Percentiles rank a stretch among this genome's conserved stretches.
Conservation (phyloP, 2,113 vertebrate species). For the Clarias batrachus region DNA sequence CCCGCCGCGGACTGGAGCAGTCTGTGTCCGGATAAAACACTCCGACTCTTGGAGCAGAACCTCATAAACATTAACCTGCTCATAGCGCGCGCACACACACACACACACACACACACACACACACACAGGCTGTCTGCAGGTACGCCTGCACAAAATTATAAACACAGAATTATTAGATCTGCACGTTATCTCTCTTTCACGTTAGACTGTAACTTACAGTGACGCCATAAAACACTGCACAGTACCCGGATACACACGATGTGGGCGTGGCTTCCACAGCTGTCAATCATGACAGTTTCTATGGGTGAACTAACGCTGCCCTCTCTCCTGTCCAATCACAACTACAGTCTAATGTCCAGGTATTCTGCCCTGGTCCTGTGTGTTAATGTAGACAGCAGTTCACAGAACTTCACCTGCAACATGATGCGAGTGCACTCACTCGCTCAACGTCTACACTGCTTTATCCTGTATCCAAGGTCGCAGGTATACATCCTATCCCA, state of each 20-base stretch:
- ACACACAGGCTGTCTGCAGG: constrained; percentile 48
- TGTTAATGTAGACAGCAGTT: background rate
- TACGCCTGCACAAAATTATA: constrained; percentile 62
- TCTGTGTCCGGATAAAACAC: constrained; percentile 34
- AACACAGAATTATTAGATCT: background rate
- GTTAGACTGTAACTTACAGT: background rate
- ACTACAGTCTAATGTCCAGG: background rate
- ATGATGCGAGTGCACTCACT: no score
- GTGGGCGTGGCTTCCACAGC: background rate
- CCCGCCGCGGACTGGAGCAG: constrained; percentile 52
- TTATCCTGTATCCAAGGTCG: no score
- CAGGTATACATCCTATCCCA: no score
- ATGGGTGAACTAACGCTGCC: background rate
- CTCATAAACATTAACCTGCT: constrained; percentile 71
- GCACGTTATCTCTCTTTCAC: background rate
- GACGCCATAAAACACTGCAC: background rate
- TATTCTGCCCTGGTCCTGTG: background rate
- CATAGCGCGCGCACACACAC: constrained; percentile 50
- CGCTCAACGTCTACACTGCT: no score
- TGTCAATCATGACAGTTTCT: no score
- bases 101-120: background rate
- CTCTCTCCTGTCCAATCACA: background rate
- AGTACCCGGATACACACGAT: background rate
- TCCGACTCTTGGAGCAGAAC: constrained; percentile 45
- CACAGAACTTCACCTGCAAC: no score